These are phyloP conservation scores for Clarias fuscus DNA, from an alignment of 2,797 vertebrate species.

Conservation along the genomic window DNA sequence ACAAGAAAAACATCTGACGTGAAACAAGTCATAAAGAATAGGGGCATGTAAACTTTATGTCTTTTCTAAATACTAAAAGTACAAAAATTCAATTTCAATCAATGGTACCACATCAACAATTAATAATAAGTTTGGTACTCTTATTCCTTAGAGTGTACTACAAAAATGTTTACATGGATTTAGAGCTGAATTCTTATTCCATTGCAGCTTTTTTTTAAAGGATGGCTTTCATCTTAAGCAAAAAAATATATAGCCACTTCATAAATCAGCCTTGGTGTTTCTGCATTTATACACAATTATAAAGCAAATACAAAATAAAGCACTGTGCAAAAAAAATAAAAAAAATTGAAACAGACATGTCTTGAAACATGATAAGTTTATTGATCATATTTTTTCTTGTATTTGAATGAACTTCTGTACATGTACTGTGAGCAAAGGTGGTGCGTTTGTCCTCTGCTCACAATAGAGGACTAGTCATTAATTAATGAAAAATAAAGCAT, in stretches of 20 bases:
- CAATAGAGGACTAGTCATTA: slow-evolving; percentile 25
- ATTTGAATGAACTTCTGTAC: slow-evolving; percentile 32
- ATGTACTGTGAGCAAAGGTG: slow-evolving; percentile 29
- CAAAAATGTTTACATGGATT: not conserved
- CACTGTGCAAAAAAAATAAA: not conserved
- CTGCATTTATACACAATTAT: not conserved
- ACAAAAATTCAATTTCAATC: not conserved
- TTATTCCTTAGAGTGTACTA: not conserved
- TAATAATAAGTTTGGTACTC: not conserved
- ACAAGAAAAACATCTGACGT: not conserved
- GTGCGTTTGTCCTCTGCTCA: slow-evolving; percentile 20
- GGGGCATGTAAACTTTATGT: not conserved
- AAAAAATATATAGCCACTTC: not conserved
- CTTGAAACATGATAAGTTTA: slow-evolving; percentile 29
- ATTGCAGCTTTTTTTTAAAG: slow-evolving; percentile 3
- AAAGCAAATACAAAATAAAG: not conserved
- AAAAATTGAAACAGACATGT: not conserved
- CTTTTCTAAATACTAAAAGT: not conserved
- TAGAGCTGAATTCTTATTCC: not conserved
- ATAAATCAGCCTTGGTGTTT: not conserved
- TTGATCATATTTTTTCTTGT: slow-evolving; percentile 23
- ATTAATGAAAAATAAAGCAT: slow-evolving; percentile 43
- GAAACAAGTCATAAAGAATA: too few relatives aligned
- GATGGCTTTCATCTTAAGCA: not conserved
- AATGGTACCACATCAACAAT: not conserved